A percentile compares a stretch with the other conserved stretches of the same genome.
phyloP scores from a whole-genome alignment of 2,888 invertebrate species.

The Neelides folsomi region DNA sequence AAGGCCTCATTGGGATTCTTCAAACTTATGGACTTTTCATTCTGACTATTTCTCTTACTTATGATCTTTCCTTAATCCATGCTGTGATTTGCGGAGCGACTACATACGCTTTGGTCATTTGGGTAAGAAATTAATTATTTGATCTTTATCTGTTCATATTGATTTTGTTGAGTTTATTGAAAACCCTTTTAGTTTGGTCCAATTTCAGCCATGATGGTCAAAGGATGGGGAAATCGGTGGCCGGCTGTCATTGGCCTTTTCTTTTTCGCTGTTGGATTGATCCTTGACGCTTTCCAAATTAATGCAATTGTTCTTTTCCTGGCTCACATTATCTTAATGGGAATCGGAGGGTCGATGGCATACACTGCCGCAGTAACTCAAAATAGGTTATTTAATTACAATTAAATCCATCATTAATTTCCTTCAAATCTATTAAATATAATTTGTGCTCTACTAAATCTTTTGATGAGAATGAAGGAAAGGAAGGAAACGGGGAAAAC shows the following conservation, averaged over 20 bases:
- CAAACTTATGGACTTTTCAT: no score
- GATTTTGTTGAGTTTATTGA: no score
- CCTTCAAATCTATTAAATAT: no score
- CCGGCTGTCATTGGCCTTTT: constrained; percentile 25
- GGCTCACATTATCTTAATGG: constrained; percentile 14
- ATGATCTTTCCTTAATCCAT: no score
- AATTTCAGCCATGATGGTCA: constrained; percentile 3
- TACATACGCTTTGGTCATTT: no score
- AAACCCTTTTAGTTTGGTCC: constrained; percentile 7
- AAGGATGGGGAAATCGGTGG: constrained; percentile 18
- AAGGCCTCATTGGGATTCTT: no score
- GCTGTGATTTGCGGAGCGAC: no score
- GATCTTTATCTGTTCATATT: no score
- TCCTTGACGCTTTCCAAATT: constrained; percentile 17
- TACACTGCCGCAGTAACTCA: constrained; percentile 13
- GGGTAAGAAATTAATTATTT: no score
- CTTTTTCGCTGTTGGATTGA: constrained; percentile 16
- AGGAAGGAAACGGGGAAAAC: no score
- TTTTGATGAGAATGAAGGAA: neutral
- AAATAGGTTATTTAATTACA: constrained; percentile 5
- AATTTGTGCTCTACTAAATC: neutral
- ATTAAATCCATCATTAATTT: neutral
- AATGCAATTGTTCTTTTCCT: constrained; percentile 12
- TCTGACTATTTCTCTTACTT: no score
- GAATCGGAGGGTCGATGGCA: constrained; percentile 19